Conservation (phyloP, 2,888 invertebrate species). For the Leistus spinibarbis region DNA sequence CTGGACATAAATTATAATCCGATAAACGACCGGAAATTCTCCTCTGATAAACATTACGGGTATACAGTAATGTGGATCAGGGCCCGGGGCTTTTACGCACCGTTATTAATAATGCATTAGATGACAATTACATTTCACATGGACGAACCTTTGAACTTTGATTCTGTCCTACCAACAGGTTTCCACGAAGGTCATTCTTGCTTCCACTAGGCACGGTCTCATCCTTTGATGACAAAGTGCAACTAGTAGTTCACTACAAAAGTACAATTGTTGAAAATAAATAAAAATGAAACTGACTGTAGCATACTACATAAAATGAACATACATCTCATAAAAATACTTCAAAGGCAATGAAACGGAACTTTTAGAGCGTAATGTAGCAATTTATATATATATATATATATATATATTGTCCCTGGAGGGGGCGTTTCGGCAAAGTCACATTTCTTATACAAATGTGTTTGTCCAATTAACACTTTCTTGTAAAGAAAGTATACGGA, state of each 20-base stretch:
- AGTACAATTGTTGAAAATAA: neutral
- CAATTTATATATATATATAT: neutral
- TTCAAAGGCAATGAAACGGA: neutral
- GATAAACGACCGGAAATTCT: neutral
- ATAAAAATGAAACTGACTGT: neutral
- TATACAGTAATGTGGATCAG: neutral
- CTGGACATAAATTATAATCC: too few relatives aligned
- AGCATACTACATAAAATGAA: neutral
- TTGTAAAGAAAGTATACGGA: too few relatives aligned
- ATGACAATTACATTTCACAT: slow-evolving; percentile 7
- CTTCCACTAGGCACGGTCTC: neutral
- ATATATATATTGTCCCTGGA: too few relatives aligned
- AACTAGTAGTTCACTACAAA: neutral
- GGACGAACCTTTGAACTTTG: slow-evolving; percentile 5
- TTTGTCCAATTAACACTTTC: too few relatives aligned
- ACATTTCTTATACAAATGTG: too few relatives aligned
- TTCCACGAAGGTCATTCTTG: slow-evolving; percentile 1
- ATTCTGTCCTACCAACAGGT: too few relatives aligned
- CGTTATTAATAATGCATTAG: slow-evolving; percentile 27
- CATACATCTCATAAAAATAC: neutral
- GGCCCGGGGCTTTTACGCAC: slow-evolving; percentile 1
- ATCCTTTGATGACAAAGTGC: slow-evolving; percentile 6
- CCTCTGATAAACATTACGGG: slow-evolving; percentile 7
- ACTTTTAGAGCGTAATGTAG: neutral
- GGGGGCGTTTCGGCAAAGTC: too few relatives aligned